Base-by-base conservation (phyloP, 2,113 vertebrate species). In the Balaeniceps rex region DNA sequence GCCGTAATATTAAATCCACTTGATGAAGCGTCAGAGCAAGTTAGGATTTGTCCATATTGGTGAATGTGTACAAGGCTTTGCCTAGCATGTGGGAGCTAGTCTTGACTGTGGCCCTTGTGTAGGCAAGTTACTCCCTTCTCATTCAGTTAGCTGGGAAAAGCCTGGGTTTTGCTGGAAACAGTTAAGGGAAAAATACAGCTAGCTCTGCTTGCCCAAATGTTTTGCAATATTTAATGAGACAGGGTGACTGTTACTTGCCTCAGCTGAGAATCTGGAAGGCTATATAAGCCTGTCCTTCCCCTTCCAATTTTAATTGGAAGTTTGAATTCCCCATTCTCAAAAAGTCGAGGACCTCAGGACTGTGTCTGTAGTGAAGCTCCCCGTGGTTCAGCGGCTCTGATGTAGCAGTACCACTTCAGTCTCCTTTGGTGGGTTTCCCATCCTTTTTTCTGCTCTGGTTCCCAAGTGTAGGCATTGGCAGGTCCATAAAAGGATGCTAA, bases 71-170 rank as follows among this genome's bases (percentile, higher is more conserved):
- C 33, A 26, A 31, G 36, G 28, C 46, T 91, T 91, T 84, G 25
- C 74, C 74, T 89, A 66, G 87, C 94, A 8, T 96, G 97, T 93
- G 65, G 75, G 72, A 77, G 89, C 94, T 91, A 47, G 96, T 93
- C 46, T 83, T 61, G 44, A 57, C 79, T 0, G 1, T 78, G 72
- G 44, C 31, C 51, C 22, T 77, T 75, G 72, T 36, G 57, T 72
- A 69, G 81, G 23, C 83, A 82, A 82, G 87, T 80, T 87, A 47
- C 8, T 89, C 51, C 18, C 14, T 93, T 80, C 58, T 85, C n/a
- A 21, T 83, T 85, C 14, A 31, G 15, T 54, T 90, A 58, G 25
- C 57, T 95, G 77, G 33, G 36, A 88, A 72, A 70, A 96, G 34
- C 24, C 25, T 76, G 31, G 1, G 9, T 54, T 66, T 36, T 17